Conservation (phyloP, 2,888 invertebrate species). For the Tipula confusa region DNA sequence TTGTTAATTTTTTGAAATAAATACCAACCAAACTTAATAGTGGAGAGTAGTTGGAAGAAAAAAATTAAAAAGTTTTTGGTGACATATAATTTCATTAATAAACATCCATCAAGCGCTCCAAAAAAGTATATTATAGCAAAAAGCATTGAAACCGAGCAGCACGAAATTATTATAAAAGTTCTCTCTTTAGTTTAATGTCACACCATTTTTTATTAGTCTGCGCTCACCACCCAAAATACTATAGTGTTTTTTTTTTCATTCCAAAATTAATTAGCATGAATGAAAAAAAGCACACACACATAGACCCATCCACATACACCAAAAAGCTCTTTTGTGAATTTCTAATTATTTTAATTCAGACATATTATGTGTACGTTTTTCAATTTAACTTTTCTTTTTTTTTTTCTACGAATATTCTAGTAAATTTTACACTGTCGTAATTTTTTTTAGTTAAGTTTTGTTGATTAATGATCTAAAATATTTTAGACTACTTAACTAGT, state of each 20-base stretch:
- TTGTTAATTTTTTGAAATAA: neutral
- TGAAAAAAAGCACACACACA: neutral
- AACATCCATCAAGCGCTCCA: neutral
- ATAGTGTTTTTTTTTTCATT: neutral
- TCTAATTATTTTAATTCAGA: conserved; percentile 9
- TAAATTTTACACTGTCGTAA: neutral
- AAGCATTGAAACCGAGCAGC: neutral
- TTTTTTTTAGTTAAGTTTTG: neutral
- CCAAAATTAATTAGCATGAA: neutral
- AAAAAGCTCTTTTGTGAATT: neutral
- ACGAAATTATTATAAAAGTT: no score
- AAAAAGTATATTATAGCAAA: neutral
- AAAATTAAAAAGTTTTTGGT: neutral
- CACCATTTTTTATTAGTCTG: neutral
- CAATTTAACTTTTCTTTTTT: neutral
- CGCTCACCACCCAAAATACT: no score
- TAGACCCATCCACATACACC: neutral
- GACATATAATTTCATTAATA: conserved; percentile 16
- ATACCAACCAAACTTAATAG: neutral
- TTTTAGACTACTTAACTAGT: neutral
- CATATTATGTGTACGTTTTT: neutral
- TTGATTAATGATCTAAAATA: neutral
- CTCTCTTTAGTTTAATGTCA: neutral
- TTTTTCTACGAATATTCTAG: neutral
- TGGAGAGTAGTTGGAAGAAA: neutral